These are phyloP conservation scores for Drosophila parvula DNA, from an alignment of 1,140 invertebrate species.

Conservation along the genomic window DNA sequence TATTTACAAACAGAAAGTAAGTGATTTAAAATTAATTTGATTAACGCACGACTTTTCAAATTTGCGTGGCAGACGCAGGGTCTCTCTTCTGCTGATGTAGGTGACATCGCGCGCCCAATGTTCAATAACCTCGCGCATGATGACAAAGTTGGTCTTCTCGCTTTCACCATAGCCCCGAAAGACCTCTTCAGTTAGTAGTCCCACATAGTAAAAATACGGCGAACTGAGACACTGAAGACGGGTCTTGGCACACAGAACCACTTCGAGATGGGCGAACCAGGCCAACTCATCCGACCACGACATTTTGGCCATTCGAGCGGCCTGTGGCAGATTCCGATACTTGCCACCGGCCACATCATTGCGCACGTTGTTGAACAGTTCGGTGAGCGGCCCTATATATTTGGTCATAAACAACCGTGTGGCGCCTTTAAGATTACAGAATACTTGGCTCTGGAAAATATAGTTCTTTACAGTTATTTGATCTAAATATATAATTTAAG, in stretches of 20 bases:
- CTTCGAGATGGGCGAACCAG: conserved; percentile 34
- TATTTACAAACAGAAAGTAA: background rate
- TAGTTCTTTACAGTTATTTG: background rate
- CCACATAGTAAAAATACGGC: conserved; percentile 21
- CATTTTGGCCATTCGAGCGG: conserved; percentile 44
- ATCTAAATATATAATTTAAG: background rate
- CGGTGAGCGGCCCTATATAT: background rate
- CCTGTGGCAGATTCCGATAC: conserved; percentile 27
- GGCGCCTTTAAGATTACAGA: background rate
- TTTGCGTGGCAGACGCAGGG: background rate
- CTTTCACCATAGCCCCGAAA: background rate
- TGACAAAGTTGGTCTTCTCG: too few relatives aligned
- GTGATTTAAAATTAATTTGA: too few relatives aligned
- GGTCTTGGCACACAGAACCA: conserved; percentile 3
- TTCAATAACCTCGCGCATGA: background rate
- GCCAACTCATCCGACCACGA: conserved; percentile 47
- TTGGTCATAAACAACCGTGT: background rate
- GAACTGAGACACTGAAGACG: conserved; percentile 21
- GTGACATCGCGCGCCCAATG: background rate
- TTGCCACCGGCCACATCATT: conserved; percentile 41
- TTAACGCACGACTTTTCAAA: background rate
- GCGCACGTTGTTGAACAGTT: conserved; percentile 32
- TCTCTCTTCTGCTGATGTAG: background rate
- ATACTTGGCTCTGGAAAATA: background rate
- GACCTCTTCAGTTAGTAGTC: conserved; percentile 10